phyloP scores from a whole-genome alignment of 53 echinoderm and acorn worm species.

The Temnopleurus reevesii region DNA sequence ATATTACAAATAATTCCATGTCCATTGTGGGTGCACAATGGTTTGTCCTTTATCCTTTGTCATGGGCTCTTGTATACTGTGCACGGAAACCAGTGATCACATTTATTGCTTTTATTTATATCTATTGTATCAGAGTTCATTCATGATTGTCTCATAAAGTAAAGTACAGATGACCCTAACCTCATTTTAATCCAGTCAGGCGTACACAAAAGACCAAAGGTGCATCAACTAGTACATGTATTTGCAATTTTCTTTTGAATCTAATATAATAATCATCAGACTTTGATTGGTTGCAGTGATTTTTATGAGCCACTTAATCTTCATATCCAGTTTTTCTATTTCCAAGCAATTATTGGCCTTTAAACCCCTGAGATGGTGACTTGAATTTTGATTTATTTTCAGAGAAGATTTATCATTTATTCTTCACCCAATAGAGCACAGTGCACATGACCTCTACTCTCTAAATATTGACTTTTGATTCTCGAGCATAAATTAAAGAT shows the following conservation, averaged over 20 bases:
- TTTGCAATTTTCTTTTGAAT: background rate
- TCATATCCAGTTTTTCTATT: background rate
- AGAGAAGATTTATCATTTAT: background rate
- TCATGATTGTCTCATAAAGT: background rate
- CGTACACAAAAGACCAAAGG: background rate
- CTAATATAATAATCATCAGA: slow-evolving; percentile 7
- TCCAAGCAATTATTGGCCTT: background rate
- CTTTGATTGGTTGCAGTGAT: slow-evolving; percentile 13
- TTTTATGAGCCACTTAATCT: background rate
- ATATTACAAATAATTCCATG: too few species aligned
- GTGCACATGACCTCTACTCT: background rate
- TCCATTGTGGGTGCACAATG: too few species aligned
- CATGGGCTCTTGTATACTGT: too few species aligned
- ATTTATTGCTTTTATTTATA: too few species aligned
- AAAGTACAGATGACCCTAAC: background rate
- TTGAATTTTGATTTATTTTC: background rate
- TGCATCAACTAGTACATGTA: background rate
- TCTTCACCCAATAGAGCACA: background rate
- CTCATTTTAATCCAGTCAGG: background rate
- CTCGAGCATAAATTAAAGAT: background rate
- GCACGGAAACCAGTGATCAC: too few species aligned
- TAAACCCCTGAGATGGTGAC: background rate
- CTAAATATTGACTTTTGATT: background rate
- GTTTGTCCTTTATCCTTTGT: too few species aligned
- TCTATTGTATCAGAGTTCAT: too few species aligned